These are phyloP conservation scores for Acleris laterana DNA, from an alignment of 2,888 invertebrate species.

Conservation along the genomic window DNA sequence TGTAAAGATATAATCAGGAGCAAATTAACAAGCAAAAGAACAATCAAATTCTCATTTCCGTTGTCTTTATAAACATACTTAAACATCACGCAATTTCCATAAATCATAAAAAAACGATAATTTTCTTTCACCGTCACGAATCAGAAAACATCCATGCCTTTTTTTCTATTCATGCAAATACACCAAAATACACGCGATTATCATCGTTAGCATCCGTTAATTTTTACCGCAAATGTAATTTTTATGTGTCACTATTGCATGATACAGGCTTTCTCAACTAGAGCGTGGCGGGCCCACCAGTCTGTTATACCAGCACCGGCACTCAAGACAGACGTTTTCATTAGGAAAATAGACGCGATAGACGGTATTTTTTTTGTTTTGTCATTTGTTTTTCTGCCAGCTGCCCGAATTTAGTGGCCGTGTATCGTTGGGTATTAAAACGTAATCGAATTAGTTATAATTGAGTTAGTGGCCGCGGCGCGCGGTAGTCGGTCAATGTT, in stretches of 20 bases:
- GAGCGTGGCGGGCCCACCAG: conserved; percentile 70
- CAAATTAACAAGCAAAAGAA: too few species aligned
- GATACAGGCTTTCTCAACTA: conserved; percentile 78
- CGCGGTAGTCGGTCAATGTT: conserved; percentile 53
- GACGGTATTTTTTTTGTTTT: conserved; percentile 6
- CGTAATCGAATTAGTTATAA: conserved; percentile 79
- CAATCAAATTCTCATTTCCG: too few species aligned
- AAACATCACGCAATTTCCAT: too few species aligned
- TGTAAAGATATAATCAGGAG: too few species aligned
- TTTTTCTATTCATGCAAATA: conserved; percentile 1
- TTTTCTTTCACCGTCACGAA: too few species aligned
- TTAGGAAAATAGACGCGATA: conserved; percentile 43
- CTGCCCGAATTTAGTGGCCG: conserved; percentile 42
- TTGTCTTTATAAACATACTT: too few species aligned
- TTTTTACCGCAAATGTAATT: conserved; percentile 39
- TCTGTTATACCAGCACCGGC: conserved; percentile 65
- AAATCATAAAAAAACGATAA: too few species aligned
- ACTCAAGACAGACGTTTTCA: conserved; percentile 68
- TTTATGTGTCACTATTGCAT: conserved; percentile 63
- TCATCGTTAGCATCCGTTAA: conserved; percentile 18
- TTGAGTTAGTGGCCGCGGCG: conserved; percentile 69
- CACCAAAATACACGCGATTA: conserved; percentile 24
- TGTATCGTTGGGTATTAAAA: conserved; percentile 59
- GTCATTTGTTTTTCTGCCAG: not conserved
- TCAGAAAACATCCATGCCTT: not conserved